Evolutionary conservation across 2,888 invertebrate genomes (phyloP).

Genomic region (Didymodactylos carnosus): DNA sequence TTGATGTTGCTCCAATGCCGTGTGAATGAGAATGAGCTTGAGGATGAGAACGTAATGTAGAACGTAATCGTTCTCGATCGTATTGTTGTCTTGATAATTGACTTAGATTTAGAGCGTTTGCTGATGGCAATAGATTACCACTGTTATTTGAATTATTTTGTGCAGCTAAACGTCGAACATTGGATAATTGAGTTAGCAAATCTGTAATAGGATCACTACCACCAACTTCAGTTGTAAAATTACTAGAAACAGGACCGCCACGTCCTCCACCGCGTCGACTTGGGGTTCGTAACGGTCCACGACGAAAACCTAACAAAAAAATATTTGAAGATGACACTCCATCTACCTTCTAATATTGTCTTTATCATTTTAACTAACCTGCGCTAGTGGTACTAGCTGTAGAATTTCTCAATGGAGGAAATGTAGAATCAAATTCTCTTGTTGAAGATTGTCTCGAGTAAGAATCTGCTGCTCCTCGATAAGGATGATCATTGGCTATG

Average conservation of each 20-base stretch:
- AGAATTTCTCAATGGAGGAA: too few relatives aligned
- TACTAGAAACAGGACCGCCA: too few relatives aligned
- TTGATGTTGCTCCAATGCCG: not conserved
- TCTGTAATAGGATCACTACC: constrained; percentile 37
- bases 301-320: not conserved
- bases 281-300: not conserved
- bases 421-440: not conserved
- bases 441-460: not conserved
- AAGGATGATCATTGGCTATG: constrained; percentile 68
- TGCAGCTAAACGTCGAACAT: constrained; percentile 50
- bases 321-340: too few relatives aligned
- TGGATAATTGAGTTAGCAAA: constrained; percentile 76
- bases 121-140: not conserved
- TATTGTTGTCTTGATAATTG: not conserved
- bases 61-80: not conserved
- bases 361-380: too few relatives aligned
- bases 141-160: not conserved
- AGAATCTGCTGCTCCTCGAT: not conserved
- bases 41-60: not conserved
- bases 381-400: not conserved
- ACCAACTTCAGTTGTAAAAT: not conserved
- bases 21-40: not conserved
- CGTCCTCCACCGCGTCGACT: not conserved
- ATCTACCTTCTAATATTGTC: too few relatives aligned
- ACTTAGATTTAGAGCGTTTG: not conserved